Percentiles rank a stretch among this genome's conserved stretches.
Evolutionary conservation across 2,888 invertebrate genomes (phyloP).

Genomic region (Hemicrepidius hirtus): DNA sequence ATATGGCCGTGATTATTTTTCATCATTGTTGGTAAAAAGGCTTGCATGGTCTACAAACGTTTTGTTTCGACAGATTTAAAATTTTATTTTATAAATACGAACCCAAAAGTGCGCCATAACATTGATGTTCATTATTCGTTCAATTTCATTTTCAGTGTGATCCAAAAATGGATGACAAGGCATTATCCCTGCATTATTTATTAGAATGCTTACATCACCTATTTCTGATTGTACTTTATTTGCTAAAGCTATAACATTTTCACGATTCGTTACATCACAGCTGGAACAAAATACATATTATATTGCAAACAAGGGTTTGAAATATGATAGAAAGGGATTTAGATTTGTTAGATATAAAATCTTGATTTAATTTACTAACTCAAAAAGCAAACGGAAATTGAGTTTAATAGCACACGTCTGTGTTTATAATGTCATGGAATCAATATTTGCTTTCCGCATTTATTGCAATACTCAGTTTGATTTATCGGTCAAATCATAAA

Average conservation of each 20-base stretch:
- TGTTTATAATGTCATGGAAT: neutral
- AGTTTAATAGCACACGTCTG: too few relatives aligned
- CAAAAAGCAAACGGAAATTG: too few relatives aligned
- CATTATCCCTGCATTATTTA: slow-evolving; percentile 94
- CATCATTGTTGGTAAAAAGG: slow-evolving; percentile 86
- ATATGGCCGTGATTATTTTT: slow-evolving; percentile 84
- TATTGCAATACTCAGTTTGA: neutral
- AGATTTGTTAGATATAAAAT: too few relatives aligned
- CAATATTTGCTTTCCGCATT: neutral
- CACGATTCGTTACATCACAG: slow-evolving; percentile 85
- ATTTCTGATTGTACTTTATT: slow-evolving; percentile 80
- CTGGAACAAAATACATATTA: slow-evolving; percentile 67
- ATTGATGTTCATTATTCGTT: slow-evolving; percentile 83
- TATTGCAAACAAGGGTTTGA: too few relatives aligned
- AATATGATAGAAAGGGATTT: too few relatives aligned
- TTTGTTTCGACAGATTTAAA: too few relatives aligned
- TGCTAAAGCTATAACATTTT: slow-evolving; percentile 79
- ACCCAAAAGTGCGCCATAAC: slow-evolving; percentile 90
- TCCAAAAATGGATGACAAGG: slow-evolving; percentile 82
- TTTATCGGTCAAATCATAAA: neutral
- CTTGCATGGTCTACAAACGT: slow-evolving; percentile 79
- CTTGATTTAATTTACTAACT: too few relatives aligned
- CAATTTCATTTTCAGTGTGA: slow-evolving; percentile 80
- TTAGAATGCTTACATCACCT: slow-evolving; percentile 84
- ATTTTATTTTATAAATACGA: slow-evolving; percentile 60